These are phyloP conservation scores for Brachypodius melanocephalos DNA, from an alignment of 2,113 vertebrate genomes.

Conservation along the genomic window DNA sequence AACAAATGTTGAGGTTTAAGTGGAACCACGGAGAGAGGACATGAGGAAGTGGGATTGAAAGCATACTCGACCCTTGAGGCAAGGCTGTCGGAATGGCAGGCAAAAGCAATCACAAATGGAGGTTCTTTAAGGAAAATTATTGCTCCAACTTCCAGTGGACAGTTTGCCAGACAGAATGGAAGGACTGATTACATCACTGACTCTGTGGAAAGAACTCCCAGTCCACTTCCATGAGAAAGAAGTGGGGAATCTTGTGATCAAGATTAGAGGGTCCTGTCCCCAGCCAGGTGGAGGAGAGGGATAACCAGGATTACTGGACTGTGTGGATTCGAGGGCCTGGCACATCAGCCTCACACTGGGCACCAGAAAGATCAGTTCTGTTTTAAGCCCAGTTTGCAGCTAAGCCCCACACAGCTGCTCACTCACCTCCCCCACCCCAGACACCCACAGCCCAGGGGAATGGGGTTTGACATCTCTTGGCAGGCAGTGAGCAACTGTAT, in stretches of 20 bases:
- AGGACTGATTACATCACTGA: neutral
- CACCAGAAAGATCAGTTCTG: neutral
- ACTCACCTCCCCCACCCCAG: too few relatives aligned
- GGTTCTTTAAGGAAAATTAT: neutral
- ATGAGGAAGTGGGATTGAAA: neutral
- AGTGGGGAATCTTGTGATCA: neutral
- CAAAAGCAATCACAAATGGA: neutral
- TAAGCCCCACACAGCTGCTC: neutral
- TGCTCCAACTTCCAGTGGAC: neutral
- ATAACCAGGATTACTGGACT: neutral
- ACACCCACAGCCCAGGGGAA: neutral
- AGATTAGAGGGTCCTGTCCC: neutral
- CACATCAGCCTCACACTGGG: too few relatives aligned
- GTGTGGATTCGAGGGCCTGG: neutral
- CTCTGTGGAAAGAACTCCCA: neutral
- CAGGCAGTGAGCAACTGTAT: neutral
- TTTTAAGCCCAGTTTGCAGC: neutral
- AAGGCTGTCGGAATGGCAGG: neutral
- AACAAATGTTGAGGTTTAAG: neutral
- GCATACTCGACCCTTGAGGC: accelerated
- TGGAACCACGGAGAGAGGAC: neutral
- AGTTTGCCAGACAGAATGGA: neutral
- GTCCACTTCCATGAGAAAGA: neutral
- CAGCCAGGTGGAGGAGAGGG: neutral
- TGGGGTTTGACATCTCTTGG: neutral